Evolutionary conservation across 1,140 invertebrate genomes (phyloP).

Genomic region (Stenopsyche tienmushanensis): DNA sequence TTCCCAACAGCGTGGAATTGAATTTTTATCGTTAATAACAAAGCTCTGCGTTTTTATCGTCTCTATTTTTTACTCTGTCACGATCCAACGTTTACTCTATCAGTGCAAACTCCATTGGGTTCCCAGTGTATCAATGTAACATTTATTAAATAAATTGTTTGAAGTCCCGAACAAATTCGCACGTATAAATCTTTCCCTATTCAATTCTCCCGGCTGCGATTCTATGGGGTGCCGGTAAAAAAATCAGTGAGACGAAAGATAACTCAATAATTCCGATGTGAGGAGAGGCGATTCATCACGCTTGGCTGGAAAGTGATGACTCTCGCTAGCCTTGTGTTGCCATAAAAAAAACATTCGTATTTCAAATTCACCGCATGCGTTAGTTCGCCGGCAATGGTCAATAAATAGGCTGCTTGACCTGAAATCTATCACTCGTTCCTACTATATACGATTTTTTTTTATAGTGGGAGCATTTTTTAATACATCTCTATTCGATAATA

Average conservation of each 20-base stretch:
- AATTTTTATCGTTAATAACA: too few species aligned
- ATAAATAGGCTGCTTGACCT: too few species aligned
- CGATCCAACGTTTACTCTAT: not conserved
- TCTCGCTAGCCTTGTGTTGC: not conserved
- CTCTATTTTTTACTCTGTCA: too few species aligned
- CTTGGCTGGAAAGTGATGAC: conserved; percentile 28
- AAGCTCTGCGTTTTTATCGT: too few species aligned
- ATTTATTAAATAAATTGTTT: conserved; percentile 31
- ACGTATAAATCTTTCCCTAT: conserved; percentile 34
- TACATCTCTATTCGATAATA: too few species aligned
- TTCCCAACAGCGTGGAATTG: too few species aligned
- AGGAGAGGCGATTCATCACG: conserved; percentile 28
- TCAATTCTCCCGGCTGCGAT: conserved; percentile 22
- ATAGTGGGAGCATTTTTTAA: too few species aligned
- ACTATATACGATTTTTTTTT: too few species aligned
- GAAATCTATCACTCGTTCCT: too few species aligned
- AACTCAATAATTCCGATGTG: conserved; percentile 36
- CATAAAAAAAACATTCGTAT: not conserved
- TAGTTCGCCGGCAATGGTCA: too few species aligned
- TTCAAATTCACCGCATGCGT: not conserved
- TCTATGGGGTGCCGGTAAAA: conserved; percentile 22
- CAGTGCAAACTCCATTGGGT: not conserved
- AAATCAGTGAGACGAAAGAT: conserved; percentile 37
- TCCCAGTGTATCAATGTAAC: conserved; percentile 23
- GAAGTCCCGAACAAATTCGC: conserved; percentile 30